A percentile compares a stretch with the other conserved stretches of the same genome.
Evolutionary conservation across 1,140 invertebrate species (phyloP).

Genomic region (Globodera rostochiensis): DNA sequence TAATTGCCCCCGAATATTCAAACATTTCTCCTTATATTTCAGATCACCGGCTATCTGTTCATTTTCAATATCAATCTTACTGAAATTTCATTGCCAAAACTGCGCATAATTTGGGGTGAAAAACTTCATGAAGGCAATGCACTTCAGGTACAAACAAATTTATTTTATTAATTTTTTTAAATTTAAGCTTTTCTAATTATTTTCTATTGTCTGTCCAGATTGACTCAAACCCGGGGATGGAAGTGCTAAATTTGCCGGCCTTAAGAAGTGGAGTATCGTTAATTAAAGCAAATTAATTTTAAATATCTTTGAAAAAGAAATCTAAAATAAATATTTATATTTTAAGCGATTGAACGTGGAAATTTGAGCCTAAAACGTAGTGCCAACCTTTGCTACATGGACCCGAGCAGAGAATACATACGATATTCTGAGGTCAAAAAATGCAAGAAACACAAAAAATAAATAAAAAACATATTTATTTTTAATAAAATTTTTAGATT

Average conservation of each 20-base stretch:
- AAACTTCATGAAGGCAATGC: conserved; percentile 43
- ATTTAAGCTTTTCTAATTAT: background rate
- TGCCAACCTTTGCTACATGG: conserved; percentile 40
- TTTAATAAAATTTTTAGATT: conserved; percentile 35
- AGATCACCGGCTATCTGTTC: conserved; percentile 51
- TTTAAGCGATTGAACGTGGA: conserved; percentile 43
- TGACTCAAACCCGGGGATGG: conserved; percentile 6
- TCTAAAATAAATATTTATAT: background rate
- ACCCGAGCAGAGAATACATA: conserved; percentile 23
- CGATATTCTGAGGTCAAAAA: conserved; percentile 39
- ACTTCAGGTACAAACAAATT: conserved; percentile 25
- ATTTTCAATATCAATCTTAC: conserved; percentile 45
- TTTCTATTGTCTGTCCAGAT: background rate
- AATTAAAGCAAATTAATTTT: background rate
- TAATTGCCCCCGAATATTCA: background rate
- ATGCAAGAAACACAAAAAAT: background rate
- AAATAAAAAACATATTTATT: background rate
- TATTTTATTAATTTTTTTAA: background rate
- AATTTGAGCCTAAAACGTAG: conserved; percentile 26
- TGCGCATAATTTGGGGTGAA: conserved; percentile 52
- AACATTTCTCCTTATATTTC: conserved; percentile 6
- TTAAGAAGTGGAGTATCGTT: conserved; percentile 33
- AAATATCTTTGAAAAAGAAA: background rate
- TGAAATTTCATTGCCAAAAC: conserved; percentile 34
- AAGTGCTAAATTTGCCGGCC: conserved; percentile 36